These are phyloP conservation scores for Amblyjoppa proteus DNA, from an alignment of 2,888 invertebrate genomes.

Conservation along the genomic window DNA sequence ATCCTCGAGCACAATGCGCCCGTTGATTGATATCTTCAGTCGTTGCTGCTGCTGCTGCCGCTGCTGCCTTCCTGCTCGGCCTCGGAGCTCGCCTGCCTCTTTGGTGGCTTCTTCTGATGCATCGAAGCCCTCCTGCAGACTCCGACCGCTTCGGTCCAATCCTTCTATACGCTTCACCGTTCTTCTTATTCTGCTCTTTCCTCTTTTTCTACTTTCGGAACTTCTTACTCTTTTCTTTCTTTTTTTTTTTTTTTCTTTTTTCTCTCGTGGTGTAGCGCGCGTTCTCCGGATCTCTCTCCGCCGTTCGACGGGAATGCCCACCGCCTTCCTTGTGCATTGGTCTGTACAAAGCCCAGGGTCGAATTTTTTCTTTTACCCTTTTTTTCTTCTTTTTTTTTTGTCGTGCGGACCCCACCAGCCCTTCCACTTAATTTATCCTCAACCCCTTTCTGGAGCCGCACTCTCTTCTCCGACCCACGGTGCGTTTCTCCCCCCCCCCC, in stretches of 20 bases:
- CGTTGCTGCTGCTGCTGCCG: conserved; percentile 68
- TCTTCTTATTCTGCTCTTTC: conserved; percentile 46
- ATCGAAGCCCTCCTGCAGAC: conserved; percentile 66
- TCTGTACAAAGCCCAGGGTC: conserved; percentile 75
- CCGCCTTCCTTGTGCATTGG: conserved; percentile 53
- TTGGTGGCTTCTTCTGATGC: conserved; percentile 59
- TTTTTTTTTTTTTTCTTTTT: conserved; percentile 59
- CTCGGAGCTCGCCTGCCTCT: conserved; percentile 57
- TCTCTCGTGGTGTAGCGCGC: conserved; percentile 30
- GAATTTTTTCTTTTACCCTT: conserved; percentile 71
- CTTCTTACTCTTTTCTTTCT: conserved; percentile 31
- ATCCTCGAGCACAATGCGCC: conserved; percentile 82
- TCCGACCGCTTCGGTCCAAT: conserved; percentile 54
- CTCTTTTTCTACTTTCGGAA: conserved; percentile 33
- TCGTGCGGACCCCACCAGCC: conserved; percentile 76
- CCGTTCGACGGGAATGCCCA: conserved; percentile 73
- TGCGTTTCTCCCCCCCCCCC: not conserved
- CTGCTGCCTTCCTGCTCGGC: conserved; percentile 46
- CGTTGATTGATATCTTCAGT: conserved; percentile 84
- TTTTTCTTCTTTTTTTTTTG: conserved; percentile 41
- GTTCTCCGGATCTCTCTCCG: conserved; percentile 56
- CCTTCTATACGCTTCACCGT: conserved; percentile 56
- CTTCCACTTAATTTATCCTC: conserved; percentile 81
- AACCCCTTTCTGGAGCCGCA: conserved; percentile 70
- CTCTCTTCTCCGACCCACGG: conserved; percentile 54